Conservation (phyloP, 2,888 invertebrate species). For the Pyralis farinalis region DNA sequence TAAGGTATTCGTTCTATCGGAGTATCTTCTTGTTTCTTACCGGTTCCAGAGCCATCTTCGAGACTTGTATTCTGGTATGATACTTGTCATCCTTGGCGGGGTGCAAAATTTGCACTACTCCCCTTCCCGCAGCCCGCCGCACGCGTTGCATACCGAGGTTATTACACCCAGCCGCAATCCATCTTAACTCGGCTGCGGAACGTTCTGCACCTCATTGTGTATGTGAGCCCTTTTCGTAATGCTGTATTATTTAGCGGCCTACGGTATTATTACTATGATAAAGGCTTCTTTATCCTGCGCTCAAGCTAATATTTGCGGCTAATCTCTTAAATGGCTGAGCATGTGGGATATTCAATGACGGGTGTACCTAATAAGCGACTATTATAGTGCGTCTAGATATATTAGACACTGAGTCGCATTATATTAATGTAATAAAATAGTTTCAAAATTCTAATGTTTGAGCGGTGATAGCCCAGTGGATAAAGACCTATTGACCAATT, state of each 20-base stretch:
- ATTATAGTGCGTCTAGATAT: too few relatives aligned
- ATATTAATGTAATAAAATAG: too few relatives aligned
- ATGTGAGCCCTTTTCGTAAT: background rate
- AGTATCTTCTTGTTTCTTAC: background rate
- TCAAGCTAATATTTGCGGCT: too few relatives aligned
- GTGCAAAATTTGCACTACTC: conserved; percentile 35
- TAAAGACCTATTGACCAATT: too few relatives aligned
- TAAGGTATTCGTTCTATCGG: background rate
- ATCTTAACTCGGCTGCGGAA: conserved; percentile 4
- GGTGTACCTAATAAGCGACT: too few relatives aligned
- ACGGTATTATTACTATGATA: too few relatives aligned
- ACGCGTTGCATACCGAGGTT: conserved; percentile 40
- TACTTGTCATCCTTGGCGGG: conserved; percentile 45
- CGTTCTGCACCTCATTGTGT: conserved; percentile 27
- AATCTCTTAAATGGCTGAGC: too few relatives aligned
- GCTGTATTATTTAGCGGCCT: background rate
- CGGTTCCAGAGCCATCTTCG: background rate
- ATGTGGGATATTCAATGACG: too few relatives aligned
- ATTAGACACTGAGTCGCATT: too few relatives aligned
- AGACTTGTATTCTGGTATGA: conserved; percentile 29
- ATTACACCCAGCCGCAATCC: conserved; percentile 55
- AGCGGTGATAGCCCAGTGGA: too few relatives aligned
- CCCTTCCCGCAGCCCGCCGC: conserved; percentile 21
- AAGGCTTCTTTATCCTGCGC: too few relatives aligned
- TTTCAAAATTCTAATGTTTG: too few relatives aligned